Conservation (phyloP, 2,888 invertebrate species). For the Apodemia hepburni region DNA sequence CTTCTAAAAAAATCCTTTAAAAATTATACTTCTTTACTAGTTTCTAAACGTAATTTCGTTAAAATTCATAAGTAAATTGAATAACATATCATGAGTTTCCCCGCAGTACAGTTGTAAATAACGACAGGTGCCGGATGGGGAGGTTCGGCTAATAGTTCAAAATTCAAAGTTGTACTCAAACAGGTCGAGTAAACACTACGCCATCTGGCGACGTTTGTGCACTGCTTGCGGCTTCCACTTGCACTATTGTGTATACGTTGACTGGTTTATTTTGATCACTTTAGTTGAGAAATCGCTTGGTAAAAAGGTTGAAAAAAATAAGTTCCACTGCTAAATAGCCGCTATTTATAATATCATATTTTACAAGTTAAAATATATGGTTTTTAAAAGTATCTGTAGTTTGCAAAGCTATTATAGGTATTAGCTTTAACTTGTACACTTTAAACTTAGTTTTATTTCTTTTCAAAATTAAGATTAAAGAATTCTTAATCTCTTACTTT, state of each 20-base stretch:
- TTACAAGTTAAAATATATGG: no score
- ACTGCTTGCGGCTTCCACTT: constrained; percentile 41
- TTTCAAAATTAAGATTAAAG: no score
- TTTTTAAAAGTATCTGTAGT: no score
- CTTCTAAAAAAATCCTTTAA: no score
- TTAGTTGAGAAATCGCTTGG: background rate
- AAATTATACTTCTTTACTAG: no score
- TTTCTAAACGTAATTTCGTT: background rate
- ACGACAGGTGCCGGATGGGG: constrained; percentile 62
- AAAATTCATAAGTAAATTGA: constrained; percentile 21
- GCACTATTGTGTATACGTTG: constrained; percentile 36
- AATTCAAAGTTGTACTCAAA: constrained; percentile 75
- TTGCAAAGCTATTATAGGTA: no score
- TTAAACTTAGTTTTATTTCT: no score
- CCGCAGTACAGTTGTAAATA: constrained; percentile 45
- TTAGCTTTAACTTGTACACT: no score
- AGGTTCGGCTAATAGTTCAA: constrained; percentile 62
- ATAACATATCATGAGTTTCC: constrained; percentile 22
- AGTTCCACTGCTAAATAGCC: no score
- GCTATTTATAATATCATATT: no score
- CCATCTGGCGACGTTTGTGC: constrained; percentile 64
- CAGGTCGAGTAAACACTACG: constrained; percentile 70
- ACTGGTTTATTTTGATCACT: constrained; percentile 38
- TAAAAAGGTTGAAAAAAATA: no score
- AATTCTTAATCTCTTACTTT: no score